Conservation (phyloP, 2,113 vertebrate genomes). For the Cichladusa arquata region DNA sequence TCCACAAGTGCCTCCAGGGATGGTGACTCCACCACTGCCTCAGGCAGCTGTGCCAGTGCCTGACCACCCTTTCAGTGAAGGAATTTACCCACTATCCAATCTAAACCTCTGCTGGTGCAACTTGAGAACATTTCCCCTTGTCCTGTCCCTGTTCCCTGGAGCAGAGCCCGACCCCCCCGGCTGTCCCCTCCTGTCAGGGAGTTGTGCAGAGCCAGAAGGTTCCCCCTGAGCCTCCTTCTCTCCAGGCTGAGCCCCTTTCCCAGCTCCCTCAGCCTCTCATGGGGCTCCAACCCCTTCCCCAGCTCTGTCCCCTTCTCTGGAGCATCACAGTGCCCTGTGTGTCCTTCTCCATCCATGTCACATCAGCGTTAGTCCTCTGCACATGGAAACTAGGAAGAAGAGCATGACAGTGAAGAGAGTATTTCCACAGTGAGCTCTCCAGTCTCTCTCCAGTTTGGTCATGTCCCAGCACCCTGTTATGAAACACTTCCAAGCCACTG, state of each 20-base stretch:
- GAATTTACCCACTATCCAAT: not conserved
- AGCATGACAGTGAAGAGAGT: not conserved
- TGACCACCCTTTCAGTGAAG: not conserved
- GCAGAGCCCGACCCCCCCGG: rapidly evolving
- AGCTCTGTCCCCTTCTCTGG: not conserved
- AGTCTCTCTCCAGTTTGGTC: not conserved
- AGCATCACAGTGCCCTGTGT: not conserved
- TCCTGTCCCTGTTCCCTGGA: not conserved
- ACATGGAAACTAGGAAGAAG: not conserved
- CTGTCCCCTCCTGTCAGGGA: not conserved
- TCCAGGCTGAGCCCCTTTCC: not conserved
- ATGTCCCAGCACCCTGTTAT: not conserved
- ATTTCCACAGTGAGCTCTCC: not conserved
- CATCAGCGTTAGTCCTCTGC: not conserved
- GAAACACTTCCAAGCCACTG: not conserved
- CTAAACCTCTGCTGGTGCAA: rapidly evolving
- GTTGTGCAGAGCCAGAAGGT: not conserved
- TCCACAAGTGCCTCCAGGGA: not conserved
- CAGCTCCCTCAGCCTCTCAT: not conserved
- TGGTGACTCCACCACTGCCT: not conserved
- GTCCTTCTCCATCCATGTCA: not conserved
- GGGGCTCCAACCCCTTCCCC: not conserved
- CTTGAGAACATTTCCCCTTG: rapidly evolving
- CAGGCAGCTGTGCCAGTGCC: not conserved
- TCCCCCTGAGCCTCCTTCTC: not conserved